Percentiles rank a stretch among this genome's conserved stretches.
phyloP scores from a whole-genome alignment of 2,113 vertebrate species.

The Pleuronectes platessa region DNA sequence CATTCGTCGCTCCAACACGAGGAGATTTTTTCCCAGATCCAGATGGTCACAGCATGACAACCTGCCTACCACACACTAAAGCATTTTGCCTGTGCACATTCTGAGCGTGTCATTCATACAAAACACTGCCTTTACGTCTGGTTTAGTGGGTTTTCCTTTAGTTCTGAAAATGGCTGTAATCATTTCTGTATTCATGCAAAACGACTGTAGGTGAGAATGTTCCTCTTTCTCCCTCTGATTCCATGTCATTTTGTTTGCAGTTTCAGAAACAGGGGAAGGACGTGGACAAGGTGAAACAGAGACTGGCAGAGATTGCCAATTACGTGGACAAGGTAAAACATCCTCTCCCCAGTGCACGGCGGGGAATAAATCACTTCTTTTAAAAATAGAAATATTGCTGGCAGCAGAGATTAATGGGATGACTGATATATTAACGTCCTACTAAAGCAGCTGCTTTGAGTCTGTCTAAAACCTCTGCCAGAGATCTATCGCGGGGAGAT shows the following conservation, averaged over 20 bases:
- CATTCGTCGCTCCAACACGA: conserved; percentile 50
- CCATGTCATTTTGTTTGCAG: conserved; percentile 76
- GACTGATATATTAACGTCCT: conserved; percentile 64
- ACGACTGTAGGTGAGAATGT: neutral
- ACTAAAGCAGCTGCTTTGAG: conserved; percentile 64
- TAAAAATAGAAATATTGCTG: conserved; percentile 68
- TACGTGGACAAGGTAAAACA: conserved; percentile 96
- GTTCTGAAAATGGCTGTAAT: no score
- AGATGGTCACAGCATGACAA: conserved; percentile 75
- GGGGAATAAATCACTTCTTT: conserved; percentile 71
- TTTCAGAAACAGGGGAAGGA: conserved; percentile 98
- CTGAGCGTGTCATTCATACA: conserved; percentile 10
- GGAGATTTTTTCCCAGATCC: conserved; percentile 61
- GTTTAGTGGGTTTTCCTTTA: no score
- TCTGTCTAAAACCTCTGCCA: conserved; percentile 34
- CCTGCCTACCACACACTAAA: conserved; percentile 40
- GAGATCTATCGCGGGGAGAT: conserved; percentile 26
- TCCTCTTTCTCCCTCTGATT: conserved; percentile 1
- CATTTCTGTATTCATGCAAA: neutral
- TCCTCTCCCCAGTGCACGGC: conserved; percentile 36
- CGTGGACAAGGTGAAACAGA: conserved; percentile 94
- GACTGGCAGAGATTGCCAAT: conserved; percentile 97
- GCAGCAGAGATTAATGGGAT: conserved; percentile 68
- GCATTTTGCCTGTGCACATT: conserved; percentile 44
- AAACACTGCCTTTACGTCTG: neutral